Conservation (phyloP, 1,140 invertebrate species). For the Neodiprion lecontei region DNA sequence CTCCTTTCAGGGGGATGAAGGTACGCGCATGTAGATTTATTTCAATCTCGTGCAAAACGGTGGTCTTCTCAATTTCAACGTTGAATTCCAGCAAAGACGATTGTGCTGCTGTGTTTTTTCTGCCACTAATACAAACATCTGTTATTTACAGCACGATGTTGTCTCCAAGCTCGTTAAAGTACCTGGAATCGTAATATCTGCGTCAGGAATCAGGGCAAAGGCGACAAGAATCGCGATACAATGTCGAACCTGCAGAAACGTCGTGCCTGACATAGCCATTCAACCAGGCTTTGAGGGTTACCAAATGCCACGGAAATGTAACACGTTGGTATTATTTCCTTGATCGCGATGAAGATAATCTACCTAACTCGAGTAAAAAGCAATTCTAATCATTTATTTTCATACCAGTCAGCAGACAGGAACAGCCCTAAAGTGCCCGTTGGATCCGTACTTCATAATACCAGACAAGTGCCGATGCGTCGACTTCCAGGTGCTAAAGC, state of each 20-base stretch:
- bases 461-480: slow-evolving; percentile 98
- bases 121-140: slow-evolving; percentile 12
- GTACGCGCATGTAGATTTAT: slow-evolving; percentile 58
- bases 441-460: slow-evolving; percentile 98
- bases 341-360: not conserved
- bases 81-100: slow-evolving; percentile 6
- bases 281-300: slow-evolving; percentile 97
- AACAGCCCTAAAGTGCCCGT: slow-evolving; percentile 83
- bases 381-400: slow-evolving; percentile 19
- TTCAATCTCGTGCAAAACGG: slow-evolving; percentile 12
- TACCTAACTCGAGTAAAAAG: slow-evolving; percentile 9
- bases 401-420: slow-evolving; percentile 85
- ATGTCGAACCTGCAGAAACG: slow-evolving; percentile 91
- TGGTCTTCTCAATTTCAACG: not conserved
- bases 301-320: slow-evolving; percentile 94
- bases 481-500: slow-evolving; percentile 90
- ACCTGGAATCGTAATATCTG: slow-evolving; percentile 94
- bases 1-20: slow-evolving; percentile 85
- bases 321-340: slow-evolving; percentile 71
- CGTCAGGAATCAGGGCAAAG: slow-evolving; percentile 93
- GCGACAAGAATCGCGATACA: slow-evolving; percentile 95
- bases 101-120: slow-evolving; percentile 18
- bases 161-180: slow-evolving; percentile 95
- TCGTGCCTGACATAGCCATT: slow-evolving; percentile 88
- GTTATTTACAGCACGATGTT: slow-evolving; percentile 81